A percentile compares a stretch with the other conserved stretches of the same genome.
These are phyloP conservation scores for Boloria euphrosyne DNA, from an alignment of 2,888 invertebrate genomes.

Conservation along the genomic window DNA sequence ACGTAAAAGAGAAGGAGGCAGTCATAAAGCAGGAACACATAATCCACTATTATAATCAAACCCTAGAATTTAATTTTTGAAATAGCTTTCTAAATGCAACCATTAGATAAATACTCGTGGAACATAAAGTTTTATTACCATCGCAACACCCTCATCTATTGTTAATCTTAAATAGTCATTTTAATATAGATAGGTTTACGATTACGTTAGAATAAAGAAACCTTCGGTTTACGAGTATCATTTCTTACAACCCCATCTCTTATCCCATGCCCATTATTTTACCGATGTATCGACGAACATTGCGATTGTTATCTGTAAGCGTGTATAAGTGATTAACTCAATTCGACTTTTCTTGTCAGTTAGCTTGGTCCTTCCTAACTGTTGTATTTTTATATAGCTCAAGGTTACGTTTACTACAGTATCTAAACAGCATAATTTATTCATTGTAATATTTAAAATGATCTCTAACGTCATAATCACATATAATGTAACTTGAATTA, in stretches of 20 bases:
- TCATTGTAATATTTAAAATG: too few relatives aligned
- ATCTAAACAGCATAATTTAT: too few relatives aligned
- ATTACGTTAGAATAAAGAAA: conserved; percentile 2
- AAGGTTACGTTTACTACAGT: too few relatives aligned
- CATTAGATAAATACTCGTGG: not conserved
- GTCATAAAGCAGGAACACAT: too few relatives aligned
- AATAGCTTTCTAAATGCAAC: not conserved
- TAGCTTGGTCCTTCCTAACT: not conserved
- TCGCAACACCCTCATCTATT: not conserved
- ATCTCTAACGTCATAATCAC: too few relatives aligned
- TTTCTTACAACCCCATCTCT: not conserved
- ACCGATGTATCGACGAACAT: not conserved
- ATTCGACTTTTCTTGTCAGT: not conserved
- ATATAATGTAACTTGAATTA: too few relatives aligned
- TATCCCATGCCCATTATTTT: not conserved
- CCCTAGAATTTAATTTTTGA: not conserved
- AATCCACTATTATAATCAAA: too few relatives aligned
- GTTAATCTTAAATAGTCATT: not conserved
- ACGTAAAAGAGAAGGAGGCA: too few relatives aligned
- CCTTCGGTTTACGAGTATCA: conserved; percentile 4
- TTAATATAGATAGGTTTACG: not conserved
- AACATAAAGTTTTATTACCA: not conserved
- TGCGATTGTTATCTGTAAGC: not conserved
- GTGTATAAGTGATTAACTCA: not conserved
- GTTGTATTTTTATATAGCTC: not conserved